Evolutionary conservation across 2,113 vertebrate species (phyloP), one percentile per base, ranked within the genome.

Genomic region (Pygoscelis antarcticus): DNA sequence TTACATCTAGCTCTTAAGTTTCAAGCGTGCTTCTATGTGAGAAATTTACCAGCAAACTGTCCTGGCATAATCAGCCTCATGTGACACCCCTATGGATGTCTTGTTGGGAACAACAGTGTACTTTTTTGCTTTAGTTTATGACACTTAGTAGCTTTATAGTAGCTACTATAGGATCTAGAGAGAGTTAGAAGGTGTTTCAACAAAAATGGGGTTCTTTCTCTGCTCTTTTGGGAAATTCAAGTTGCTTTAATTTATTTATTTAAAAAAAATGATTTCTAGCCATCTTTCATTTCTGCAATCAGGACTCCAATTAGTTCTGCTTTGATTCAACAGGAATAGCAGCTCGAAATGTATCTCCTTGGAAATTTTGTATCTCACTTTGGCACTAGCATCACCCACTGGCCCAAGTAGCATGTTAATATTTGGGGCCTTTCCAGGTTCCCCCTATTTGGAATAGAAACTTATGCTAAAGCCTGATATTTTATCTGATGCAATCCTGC

Each of bases 1-100:
- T 71, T 91, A 11, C 17, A 51, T 29, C 19, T 64, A 60, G 46
- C 38, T 83, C 19, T n/a, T n/a, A 51, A n/a, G 16, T 27, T 81
- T 8, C 26, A n/a, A 54, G 9, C 0, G 0, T 0, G 1, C 22
- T 25, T 88, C 46, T 52, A 2, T 4, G 7, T 65, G 51, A 93
- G 87, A 89, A 71, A 92, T 47, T 62, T 55, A n/a, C 10, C 29
- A 42, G 17, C 20, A 82, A 83, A 47, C 8, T 2, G 4, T 78
- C 27, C 60, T 75, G 72, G 32, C 20, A 18, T 55, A 68, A 58
- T 64, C 34, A 32, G 44, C 15, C 7, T 87, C 21, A 8, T 12
- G 3, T 52, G 51, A 40, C 6, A 25, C 5, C 11, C 13, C 3
- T 14, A 14, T 70, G 58, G 14, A 26, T 54, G 18, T 54, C n/a